phyloP scores from a whole-genome alignment of 2,888 invertebrate species.

The Agrochola macilenta region DNA sequence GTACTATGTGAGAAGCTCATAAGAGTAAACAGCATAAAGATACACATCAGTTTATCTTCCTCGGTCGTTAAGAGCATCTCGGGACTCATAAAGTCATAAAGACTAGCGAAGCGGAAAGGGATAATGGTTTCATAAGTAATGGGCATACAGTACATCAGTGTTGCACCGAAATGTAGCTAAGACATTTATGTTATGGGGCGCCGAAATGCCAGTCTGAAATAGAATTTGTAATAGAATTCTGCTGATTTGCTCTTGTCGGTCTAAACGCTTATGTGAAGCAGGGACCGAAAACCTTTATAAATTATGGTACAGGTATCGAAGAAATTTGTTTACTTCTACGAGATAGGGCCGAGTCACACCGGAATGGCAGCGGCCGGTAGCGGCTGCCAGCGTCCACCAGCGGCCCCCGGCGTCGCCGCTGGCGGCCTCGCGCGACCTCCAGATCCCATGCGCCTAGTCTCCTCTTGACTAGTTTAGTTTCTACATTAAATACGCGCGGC shows the following conservation, averaged over 20 bases:
- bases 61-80: constrained; percentile 50
- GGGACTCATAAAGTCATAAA: constrained; percentile 64
- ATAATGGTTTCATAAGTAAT: constrained; percentile 65
- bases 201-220: constrained; percentile 1
- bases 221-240: constrained; percentile 23
- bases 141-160: constrained; percentile 47
- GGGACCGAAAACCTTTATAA: too few species aligned
- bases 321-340: too few species aligned
- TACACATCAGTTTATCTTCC: constrained; percentile 53
- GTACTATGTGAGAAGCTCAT: constrained; percentile 28
- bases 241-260: background rate
- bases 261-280: background rate
- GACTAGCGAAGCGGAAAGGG: constrained; percentile 58
- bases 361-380: too few species aligned
- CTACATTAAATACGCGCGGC: too few species aligned
- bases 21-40: constrained; percentile 50
- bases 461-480: too few species aligned
- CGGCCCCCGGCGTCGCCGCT: too few species aligned
- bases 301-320: too few species aligned
- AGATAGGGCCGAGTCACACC: too few species aligned
- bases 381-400: too few species aligned
- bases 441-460: too few species aligned
- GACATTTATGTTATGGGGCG: constrained; percentile 1
- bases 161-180: constrained; percentile 50
- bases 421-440: too few species aligned